Evolutionary conservation across 1,140 invertebrate genomes (phyloP), one percentile per base, ranked within the genome.

Genomic region (Berghia stephanieae): DNA sequence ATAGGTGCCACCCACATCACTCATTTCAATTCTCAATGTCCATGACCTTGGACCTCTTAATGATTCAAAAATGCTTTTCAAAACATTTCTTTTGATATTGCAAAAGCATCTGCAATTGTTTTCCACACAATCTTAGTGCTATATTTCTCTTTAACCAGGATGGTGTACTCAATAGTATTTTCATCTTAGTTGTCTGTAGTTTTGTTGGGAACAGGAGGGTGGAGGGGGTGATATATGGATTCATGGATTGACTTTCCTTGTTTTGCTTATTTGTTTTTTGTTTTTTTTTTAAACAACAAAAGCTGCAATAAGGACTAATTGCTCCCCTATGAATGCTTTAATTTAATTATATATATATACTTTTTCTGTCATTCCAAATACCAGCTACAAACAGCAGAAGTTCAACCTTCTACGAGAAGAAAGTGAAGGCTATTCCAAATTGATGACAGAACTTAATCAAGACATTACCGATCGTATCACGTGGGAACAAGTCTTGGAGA

Each of bases 321-420:
- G n/a, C n/a, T n/a, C n/a, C n/a, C n/a, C n/a, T n/a, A n/a, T n/a
- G n/a, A n/a, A n/a, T n/a, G n/a, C n/a, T 5, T 2, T 2, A 8
- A 13, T 6, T 60, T 57, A 5, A 13, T 60, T n/a, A 36, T 43
- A 4, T 40, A 36, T 75, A 75, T 60, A 40, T 21, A 67, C 55
- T 42, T 49, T 34, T 52, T 34, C 24, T 76, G 16, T 38, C 4
- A 49, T 46, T 81, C 38, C 63, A 10, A 67, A 71, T 81, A 73
- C 40, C 90, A 99, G 97, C 89, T 99, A 99, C 88, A 99, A 99
- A 89, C 98, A 99, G 89, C 93, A 97, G 82, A 99, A 99, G 86
- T 99, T 99, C 89, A 99, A 99, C 91, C 92, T 99, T 77, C 96
- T 99, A 86, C 92, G 98, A 69, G 98, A 99, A 91, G 98, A 99